Percentiles rank a stretch among this genome's conserved stretches.
Conservation (phyloP, 2,113 vertebrate genomes). For the Columbina picui region DNA sequence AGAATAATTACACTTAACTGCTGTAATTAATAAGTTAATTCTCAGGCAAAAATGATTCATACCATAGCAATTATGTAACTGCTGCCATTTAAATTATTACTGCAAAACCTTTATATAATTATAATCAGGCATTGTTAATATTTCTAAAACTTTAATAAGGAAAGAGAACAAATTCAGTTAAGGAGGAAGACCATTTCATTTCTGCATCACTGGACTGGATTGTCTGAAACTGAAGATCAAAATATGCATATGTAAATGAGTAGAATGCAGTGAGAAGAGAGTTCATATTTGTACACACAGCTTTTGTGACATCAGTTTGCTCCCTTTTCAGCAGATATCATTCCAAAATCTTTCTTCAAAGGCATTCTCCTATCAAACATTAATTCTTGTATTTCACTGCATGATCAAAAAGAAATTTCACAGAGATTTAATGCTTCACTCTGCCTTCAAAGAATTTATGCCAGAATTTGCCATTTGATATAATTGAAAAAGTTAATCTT, state of each 20-base stretch:
- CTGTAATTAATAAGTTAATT: conserved; percentile 80
- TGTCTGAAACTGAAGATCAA: neutral
- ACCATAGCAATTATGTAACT: conserved; percentile 59
- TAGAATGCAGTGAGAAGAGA: neutral
- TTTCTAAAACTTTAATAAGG: neutral
- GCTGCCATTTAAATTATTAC: conserved; percentile 57
- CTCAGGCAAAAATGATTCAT: conserved; percentile 68
- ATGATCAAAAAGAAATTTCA: neutral
- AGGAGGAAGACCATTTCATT: neutral
- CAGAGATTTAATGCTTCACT: neutral
- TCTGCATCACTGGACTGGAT: neutral
- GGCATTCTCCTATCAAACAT: neutral
- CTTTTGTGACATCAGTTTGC: neutral
- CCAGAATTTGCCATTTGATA: neutral
- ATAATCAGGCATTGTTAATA: conserved; percentile 34
- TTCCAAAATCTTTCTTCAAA: neutral
- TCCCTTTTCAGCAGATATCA: neutral
- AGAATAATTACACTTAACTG: conserved; percentile 78
- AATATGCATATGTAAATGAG: neutral
- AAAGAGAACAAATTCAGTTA: neutral
- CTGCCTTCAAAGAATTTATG: neutral
- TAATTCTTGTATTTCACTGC: neutral
- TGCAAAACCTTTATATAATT: neutral
- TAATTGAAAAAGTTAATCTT: neutral
- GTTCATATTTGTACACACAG: neutral